Conservation (phyloP, 2,888 invertebrate genomes). For the Himalopsyche japonica region DNA sequence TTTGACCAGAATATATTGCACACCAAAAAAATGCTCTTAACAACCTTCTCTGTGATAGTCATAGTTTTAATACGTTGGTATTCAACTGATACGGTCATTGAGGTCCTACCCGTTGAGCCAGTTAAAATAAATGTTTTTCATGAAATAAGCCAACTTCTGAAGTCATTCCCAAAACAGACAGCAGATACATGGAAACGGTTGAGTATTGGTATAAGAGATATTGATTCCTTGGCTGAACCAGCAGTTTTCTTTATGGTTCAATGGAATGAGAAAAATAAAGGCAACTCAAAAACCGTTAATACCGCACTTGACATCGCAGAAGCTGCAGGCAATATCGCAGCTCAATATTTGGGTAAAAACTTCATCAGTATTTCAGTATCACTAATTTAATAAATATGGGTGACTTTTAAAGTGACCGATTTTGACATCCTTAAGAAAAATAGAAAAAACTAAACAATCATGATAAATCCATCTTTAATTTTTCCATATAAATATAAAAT, state of each 20-base stretch:
- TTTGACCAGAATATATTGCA: too few relatives aligned
- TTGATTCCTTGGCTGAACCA: conserved; percentile 6
- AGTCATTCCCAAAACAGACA: background rate
- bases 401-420: too few relatives aligned
- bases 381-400: too few relatives aligned
- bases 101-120: background rate
- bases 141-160: background rate
- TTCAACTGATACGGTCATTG: background rate
- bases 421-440: too few relatives aligned
- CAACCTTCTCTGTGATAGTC: too few relatives aligned
- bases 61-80: background rate
- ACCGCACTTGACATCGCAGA: background rate
- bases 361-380: too few relatives aligned
- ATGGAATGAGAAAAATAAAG: background rate
- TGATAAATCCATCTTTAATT: too few relatives aligned
- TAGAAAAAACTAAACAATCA: too few relatives aligned
- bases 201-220: background rate
- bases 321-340: background rate
- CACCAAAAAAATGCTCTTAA: too few relatives aligned
- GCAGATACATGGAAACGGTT: conserved; percentile 9
- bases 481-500: too few relatives aligned
- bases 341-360: conserved; percentile 18
- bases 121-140: background rate
- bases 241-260: conserved; percentile 20
- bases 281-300: background rate